phyloP scores from a whole-genome alignment of 2,797 vertebrate species.

The Rhinella marina region DNA sequence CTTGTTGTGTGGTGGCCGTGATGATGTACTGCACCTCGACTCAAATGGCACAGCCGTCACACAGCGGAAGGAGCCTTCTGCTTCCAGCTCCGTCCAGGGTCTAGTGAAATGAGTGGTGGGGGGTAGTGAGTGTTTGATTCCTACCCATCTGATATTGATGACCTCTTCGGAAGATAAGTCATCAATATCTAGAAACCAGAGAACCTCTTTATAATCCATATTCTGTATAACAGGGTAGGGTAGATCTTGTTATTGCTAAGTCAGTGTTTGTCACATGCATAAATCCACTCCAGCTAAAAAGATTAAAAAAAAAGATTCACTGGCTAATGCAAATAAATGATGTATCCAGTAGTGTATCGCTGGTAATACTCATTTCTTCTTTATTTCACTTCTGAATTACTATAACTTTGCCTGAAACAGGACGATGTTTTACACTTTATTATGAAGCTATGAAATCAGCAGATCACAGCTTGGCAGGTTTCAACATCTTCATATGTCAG shows the following conservation, averaged over 20 bases:
- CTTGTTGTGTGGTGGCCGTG: too few species aligned
- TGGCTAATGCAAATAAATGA: constrained; percentile 18
- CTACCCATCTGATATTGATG: too few species aligned
- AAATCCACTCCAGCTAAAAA: constrained; percentile 5
- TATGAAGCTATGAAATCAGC: neutral
- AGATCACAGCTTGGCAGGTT: neutral
- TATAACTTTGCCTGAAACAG: neutral
- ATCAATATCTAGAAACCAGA: too few species aligned
- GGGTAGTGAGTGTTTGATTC: too few species aligned
- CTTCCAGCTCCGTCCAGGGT: too few species aligned
- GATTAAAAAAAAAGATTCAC: neutral
- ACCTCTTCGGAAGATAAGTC: too few species aligned
- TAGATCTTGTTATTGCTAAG: constrained; percentile 22
- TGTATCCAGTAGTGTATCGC: neutral
- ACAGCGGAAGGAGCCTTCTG: too few species aligned
- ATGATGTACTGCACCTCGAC: too few species aligned
- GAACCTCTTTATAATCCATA: constrained; percentile 64
- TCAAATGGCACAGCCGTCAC: too few species aligned
- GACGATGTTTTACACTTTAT: neutral
- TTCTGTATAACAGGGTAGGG: constrained; percentile 60
- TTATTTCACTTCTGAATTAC: neutral
- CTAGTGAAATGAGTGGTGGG: too few species aligned
- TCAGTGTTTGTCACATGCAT: constrained; percentile 6
- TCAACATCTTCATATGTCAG: neutral
- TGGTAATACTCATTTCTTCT: neutral